A percentile compares a stretch with the other conserved stretches of the same genome.
phyloP scores from a whole-genome alignment of 2,113 vertebrate species.

The Harpagus bidentatus region DNA sequence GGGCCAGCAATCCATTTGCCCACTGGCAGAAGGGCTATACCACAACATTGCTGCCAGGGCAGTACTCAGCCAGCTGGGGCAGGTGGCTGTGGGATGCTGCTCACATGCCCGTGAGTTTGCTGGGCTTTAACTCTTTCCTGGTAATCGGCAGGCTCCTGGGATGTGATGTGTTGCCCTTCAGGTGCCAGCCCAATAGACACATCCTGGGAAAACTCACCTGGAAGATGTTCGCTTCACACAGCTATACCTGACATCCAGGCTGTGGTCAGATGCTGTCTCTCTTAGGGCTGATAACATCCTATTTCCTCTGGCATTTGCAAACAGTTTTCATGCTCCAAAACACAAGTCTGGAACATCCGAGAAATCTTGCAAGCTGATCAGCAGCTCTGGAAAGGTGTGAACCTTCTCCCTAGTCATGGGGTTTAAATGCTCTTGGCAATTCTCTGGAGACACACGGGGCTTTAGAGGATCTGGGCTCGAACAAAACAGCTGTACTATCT shows the following conservation, averaged over 20 bases:
- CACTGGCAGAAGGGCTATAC: background rate
- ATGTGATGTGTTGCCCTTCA: background rate
- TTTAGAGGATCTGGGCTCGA: background rate
- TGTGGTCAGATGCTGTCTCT: background rate
- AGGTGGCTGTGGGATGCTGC: background rate
- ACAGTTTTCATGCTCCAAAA: background rate
- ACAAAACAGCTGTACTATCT: background rate
- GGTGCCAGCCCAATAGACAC: background rate
- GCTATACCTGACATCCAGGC: background rate
- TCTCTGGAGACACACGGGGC: background rate
- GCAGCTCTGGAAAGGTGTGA: background rate
- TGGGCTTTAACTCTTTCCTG: background rate
- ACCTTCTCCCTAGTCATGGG: background rate
- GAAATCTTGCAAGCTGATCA: background rate
- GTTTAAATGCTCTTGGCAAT: background rate
- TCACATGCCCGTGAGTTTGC: accelerated
- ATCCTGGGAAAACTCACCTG: background rate
- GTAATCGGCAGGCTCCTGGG: background rate
- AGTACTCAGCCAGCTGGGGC: background rate
- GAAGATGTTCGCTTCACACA: background rate
- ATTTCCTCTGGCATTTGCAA: background rate
- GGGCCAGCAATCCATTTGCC: background rate
- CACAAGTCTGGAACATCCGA: background rate
- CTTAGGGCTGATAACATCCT: background rate
- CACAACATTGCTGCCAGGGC: background rate